These are phyloP conservation scores for Muscicapa adusta DNA, from an alignment of 2,113 vertebrate genomes.

Conservation along the genomic window DNA sequence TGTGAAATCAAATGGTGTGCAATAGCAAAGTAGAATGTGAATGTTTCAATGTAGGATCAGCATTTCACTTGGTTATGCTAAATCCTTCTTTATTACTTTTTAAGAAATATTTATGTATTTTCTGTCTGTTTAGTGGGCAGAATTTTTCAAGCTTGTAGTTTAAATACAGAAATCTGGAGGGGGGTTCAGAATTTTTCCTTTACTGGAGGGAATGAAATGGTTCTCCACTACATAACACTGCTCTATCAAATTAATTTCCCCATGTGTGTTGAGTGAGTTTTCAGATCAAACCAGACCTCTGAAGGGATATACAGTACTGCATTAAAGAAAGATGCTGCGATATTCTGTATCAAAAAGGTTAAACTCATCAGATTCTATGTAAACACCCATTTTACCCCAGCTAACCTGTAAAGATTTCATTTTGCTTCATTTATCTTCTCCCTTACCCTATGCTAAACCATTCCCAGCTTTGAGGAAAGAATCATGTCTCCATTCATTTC, in stretches of 20 bases:
- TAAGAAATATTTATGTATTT: not conserved
- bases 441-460: constrained; percentile 72
- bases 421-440: constrained; percentile 78
- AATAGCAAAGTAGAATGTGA: not conserved
- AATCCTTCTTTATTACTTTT: not conserved
- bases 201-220: constrained; percentile 41
- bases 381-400: constrained; percentile 71
- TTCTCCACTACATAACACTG: not conserved
- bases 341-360: constrained; percentile 69
- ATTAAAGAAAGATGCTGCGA: constrained; percentile 40
- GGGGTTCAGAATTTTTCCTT: not conserved
- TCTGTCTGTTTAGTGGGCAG: not conserved
- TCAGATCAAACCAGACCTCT: constrained; percentile 47
- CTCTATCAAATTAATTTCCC: constrained; percentile 21
- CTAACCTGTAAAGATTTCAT: constrained; percentile 76
- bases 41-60: not conserved
- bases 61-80: not conserved
- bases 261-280: not conserved
- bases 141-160: not conserved
- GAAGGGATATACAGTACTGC: not conserved
- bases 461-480: constrained; percentile 73
- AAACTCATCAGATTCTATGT: constrained; percentile 71
- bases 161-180: not conserved
- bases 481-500: constrained; percentile 82
- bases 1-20: not conserved